A percentile compares a stretch with the other conserved stretches of the same genome.
These are phyloP conservation scores for Boulengeromyrus knoepffleri DNA, from an alignment of 2,113 vertebrate genomes.

Conservation along the genomic window DNA sequence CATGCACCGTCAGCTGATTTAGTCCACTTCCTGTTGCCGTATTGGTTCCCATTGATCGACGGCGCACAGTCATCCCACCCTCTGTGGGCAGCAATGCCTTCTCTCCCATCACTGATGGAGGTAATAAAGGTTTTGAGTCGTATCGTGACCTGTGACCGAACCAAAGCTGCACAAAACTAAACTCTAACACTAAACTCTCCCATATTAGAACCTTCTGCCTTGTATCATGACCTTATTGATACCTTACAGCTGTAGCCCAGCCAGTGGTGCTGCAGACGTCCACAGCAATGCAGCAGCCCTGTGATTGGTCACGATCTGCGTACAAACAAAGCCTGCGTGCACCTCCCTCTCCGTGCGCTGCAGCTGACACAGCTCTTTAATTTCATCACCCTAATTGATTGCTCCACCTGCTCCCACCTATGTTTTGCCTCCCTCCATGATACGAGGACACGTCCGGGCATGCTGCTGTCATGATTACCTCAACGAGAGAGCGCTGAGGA, in stretches of 20 bases:
- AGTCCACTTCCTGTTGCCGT: neutral
- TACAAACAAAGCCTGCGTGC: neutral
- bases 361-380: constrained; percentile 50
- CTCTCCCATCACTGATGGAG: neutral
- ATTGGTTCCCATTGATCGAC: neutral
- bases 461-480: constrained; percentile 48
- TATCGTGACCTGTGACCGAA: neutral
- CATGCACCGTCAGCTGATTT: neutral
- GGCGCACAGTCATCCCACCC: neutral
- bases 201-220: neutral
- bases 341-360: neutral
- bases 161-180: neutral
- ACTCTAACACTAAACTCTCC: neutral
- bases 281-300: neutral
- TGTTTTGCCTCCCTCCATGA: constrained; percentile 15
- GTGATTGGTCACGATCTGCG: neutral
- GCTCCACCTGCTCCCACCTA: constrained; percentile 23
- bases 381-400: constrained; percentile 37
- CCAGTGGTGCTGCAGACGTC: neutral
- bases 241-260: neutral
- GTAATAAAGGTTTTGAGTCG: neutral
- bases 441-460: constrained; percentile 47
- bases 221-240: neutral
- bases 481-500: neutral
- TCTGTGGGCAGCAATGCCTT: neutral